Percentiles rank a stretch among this genome's conserved stretches.
Evolutionary conservation across 2,113 vertebrate genomes (phyloP).

Genomic region (Seriola aureovittata): DNA sequence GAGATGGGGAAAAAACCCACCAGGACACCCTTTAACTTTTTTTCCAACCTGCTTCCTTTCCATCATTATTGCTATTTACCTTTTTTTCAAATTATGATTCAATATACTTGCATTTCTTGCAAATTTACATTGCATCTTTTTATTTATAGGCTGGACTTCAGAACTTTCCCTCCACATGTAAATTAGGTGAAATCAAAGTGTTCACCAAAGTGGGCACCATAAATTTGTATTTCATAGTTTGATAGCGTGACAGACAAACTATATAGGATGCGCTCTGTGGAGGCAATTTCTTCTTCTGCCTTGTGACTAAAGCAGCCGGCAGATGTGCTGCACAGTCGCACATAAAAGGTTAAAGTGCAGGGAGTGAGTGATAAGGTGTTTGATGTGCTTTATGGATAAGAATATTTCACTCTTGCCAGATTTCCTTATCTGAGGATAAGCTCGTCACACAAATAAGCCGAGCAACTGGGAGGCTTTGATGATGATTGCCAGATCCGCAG

Average conservation of each 20-base stretch:
- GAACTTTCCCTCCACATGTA: no score
- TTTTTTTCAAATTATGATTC: not conserved
- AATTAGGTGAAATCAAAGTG: no score
- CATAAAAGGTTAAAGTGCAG: conserved; percentile 15
- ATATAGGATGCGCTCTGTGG: no score
- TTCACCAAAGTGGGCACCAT: no score
- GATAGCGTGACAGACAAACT: no score
- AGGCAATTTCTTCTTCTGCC: not conserved
- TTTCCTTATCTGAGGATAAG: conserved; percentile 22
- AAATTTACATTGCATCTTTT: no score
- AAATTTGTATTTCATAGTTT: no score
- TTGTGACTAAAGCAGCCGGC: not conserved
- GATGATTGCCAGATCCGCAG: conserved; percentile 40
- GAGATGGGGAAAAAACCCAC: not conserved
- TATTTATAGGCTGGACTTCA: no score
- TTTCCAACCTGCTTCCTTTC: not conserved
- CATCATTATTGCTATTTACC: not conserved
- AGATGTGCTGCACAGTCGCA: not conserved
- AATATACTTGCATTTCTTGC: not conserved
- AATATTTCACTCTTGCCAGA: conserved; percentile 25
- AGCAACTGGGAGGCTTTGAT: conserved; percentile 30
- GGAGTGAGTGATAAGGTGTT: conserved; percentile 3
- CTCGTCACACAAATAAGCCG: not conserved
- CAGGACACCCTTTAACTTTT: not conserved
- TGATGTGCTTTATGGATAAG: conserved; percentile 13